Evolutionary conservation across 2,113 vertebrate genomes (phyloP).

Genomic region (Sminthopsis crassicaudata): DNA sequence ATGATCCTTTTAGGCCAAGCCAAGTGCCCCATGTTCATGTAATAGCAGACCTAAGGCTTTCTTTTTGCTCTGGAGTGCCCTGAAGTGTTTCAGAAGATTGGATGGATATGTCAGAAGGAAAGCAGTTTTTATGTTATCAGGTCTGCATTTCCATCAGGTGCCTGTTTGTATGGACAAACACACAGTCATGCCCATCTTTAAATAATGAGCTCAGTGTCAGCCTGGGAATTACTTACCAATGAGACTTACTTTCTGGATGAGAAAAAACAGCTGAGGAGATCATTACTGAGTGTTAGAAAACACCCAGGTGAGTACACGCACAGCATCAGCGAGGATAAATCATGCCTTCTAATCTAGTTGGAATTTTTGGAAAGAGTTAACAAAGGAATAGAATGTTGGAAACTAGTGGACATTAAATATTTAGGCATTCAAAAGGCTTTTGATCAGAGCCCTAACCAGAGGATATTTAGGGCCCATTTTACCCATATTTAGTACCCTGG

Average conservation of each 20-base stretch:
- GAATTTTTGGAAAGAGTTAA: constrained; percentile 76
- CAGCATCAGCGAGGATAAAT: constrained; percentile 64
- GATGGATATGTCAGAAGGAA: constrained; percentile 70
- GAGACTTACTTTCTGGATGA: constrained; percentile 64
- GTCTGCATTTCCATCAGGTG: constrained; percentile 75
- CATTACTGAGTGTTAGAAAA: constrained; percentile 73
- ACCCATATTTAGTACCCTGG: constrained; percentile 37
- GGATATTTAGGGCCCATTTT: constrained; percentile 71
- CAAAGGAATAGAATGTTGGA: constrained; percentile 58
- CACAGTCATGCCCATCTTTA: constrained; percentile 72
- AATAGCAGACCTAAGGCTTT: constrained; percentile 56
- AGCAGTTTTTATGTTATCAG: constrained; percentile 72
- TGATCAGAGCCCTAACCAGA: constrained; percentile 71
- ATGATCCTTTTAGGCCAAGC: constrained; percentile 58
- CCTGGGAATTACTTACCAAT: constrained; percentile 69
- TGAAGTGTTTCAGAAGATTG: constrained; percentile 59
- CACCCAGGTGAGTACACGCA: constrained; percentile 39
- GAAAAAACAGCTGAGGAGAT: constrained; percentile 73
- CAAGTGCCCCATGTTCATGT: constrained; percentile 61
- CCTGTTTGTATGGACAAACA: constrained; percentile 73
- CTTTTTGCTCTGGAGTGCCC: constrained; percentile 69
- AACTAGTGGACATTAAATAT: constrained; percentile 76
- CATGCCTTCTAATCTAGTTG: constrained; percentile 60
- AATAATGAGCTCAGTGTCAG: constrained; percentile 71
- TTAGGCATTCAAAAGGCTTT: constrained; percentile 77